phyloP scores from a whole-genome alignment of 1,140 invertebrate species.

The Meteorus sp. region DNA sequence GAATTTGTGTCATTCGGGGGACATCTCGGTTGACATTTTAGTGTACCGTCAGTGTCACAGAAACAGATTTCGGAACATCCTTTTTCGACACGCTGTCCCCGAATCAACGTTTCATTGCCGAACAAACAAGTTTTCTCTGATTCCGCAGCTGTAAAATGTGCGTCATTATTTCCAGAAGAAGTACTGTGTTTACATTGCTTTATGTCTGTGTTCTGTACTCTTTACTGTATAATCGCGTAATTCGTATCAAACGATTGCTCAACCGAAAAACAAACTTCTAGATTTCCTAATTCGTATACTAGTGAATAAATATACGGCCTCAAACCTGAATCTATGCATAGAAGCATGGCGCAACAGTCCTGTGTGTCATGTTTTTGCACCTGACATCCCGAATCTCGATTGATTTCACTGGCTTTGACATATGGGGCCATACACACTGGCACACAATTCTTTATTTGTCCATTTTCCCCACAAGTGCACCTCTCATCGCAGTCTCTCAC shows the following conservation, averaged over 20 bases:
- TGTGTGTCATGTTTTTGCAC: constrained; percentile 70
- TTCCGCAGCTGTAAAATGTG: constrained; percentile 39
- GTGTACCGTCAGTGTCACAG: constrained; percentile 72
- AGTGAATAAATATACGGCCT: constrained; percentile 1
- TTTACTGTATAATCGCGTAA: no score
- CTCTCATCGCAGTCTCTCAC: constrained; percentile 71
- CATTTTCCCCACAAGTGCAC: constrained; percentile 67
- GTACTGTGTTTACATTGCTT: no score
- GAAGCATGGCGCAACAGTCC: constrained; percentile 74
- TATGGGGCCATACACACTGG: constrained; percentile 67
- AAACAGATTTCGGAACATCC: constrained; percentile 77
- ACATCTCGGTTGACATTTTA: constrained; percentile 73
- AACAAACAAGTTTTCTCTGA: constrained; percentile 70
- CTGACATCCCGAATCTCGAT: constrained; percentile 72
- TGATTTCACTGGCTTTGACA: constrained; percentile 64
- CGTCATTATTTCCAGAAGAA: no score
- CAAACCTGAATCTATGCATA: constrained; percentile 64
- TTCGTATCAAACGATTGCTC: no score
- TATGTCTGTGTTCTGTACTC: no score
- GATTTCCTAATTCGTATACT: no score
- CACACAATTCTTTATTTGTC: constrained; percentile 65
- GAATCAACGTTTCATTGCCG: constrained; percentile 72
- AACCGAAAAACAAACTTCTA: no score
- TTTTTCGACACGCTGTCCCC: constrained; percentile 74
- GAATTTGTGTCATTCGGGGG: constrained; percentile 52